Conservation (phyloP, 30 jellyfish, hydroid and myxozoan species). For the Hydra vulgaris region DNA sequence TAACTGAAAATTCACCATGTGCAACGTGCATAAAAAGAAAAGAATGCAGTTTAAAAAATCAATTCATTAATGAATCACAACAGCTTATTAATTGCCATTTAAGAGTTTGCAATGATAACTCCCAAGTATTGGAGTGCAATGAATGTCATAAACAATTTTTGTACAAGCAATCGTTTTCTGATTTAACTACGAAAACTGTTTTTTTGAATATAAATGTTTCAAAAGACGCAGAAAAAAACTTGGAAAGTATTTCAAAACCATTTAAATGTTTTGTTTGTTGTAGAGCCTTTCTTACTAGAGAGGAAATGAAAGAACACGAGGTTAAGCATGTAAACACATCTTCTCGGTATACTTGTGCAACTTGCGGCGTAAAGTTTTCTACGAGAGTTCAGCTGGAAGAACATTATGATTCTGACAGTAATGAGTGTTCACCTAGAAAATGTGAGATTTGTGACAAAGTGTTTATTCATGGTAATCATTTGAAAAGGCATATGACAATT, state of each 20-base stretch:
- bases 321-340: slow-evolving; percentile 19
- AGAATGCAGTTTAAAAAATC: background rate
- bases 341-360: slow-evolving; percentile 28
- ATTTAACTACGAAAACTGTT: background rate
- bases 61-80: background rate
- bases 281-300: slow-evolving; percentile 1
- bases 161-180: slow-evolving; percentile 3
- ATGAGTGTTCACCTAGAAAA: slow-evolving; percentile 18
- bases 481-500: slow-evolving; percentile 59
- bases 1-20: background rate
- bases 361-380: slow-evolving; percentile 20
- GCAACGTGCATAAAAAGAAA: background rate
- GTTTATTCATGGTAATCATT: slow-evolving; percentile 66
- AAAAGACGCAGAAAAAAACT: background rate
- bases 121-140: slow-evolving; percentile 14
- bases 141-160: slow-evolving; percentile 21
- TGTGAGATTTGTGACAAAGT: slow-evolving; percentile 57
- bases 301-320: slow-evolving; percentile 25
- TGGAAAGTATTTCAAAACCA: background rate
- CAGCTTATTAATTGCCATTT: background rate
- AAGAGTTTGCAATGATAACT: slow-evolving; percentile 3
- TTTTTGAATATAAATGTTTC: too few relatives aligned
- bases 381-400: slow-evolving; percentile 16
- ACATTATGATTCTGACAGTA: slow-evolving; percentile 22
- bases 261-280: slow-evolving; percentile 19